These are phyloP conservation scores for Oedothorax gibbosus DNA, from an alignment of 1,140 invertebrate species.

Conservation along the genomic window DNA sequence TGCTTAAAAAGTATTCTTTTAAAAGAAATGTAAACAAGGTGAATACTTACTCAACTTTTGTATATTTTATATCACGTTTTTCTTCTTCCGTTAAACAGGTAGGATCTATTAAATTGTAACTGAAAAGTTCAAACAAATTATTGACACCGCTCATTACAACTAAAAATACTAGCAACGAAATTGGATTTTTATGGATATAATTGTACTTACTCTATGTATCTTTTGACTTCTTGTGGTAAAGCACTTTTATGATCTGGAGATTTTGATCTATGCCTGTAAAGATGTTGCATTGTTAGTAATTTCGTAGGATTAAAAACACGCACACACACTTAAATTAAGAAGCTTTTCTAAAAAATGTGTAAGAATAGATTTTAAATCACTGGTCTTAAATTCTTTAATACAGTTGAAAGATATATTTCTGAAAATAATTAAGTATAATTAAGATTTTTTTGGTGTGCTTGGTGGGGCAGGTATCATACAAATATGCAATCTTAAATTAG, in stretches of 20 bases:
- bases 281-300: background rate
- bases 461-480: too few species aligned
- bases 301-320: too few species aligned
- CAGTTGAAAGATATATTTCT: too few species aligned
- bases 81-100: slow-evolving; percentile 89
- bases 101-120: slow-evolving; percentile 87
- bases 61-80: slow-evolving; percentile 91
- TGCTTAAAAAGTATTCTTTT: background rate
- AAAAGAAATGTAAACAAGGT: background rate
- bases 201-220: slow-evolving; percentile 78
- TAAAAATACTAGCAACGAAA: background rate
- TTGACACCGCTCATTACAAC: background rate
- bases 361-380: too few species aligned
- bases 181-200: background rate
- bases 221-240: slow-evolving; percentile 77
- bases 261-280: slow-evolving; percentile 71
- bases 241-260: slow-evolving; percentile 76
- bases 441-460: too few species aligned
- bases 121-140: slow-evolving; percentile 49
- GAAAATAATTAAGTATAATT: too few species aligned
- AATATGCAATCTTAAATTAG: too few species aligned
- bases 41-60: slow-evolving; percentile 78
- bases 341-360: too few species aligned
- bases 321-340: too few species aligned
- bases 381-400: too few species aligned